These are phyloP conservation scores for Drosophila niveifrons DNA, from an alignment of 2,888 invertebrate species.

Conservation along the genomic window DNA sequence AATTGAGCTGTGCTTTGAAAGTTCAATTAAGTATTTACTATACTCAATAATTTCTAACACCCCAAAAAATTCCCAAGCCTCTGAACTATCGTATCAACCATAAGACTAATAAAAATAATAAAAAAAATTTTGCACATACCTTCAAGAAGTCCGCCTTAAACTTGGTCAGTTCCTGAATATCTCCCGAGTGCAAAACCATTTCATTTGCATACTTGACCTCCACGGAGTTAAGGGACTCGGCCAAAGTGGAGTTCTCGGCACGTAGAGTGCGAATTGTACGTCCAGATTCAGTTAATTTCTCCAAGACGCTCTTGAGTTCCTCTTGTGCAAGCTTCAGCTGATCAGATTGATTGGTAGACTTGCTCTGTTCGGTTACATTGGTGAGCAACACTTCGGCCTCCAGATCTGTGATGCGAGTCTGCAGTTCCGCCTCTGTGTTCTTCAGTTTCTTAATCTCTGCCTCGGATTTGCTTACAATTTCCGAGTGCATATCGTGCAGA, in stretches of 20 bases:
- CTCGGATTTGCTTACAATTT: conserved; percentile 88
- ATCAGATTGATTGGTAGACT: conserved; percentile 81
- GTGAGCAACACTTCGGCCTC: conserved; percentile 90
- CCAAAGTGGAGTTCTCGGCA: conserved; percentile 88
- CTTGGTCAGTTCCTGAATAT: conserved; percentile 89
- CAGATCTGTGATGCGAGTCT: conserved; percentile 88
- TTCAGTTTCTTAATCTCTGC: conserved; percentile 86
- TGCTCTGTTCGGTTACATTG: conserved; percentile 87
- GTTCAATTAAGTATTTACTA: too few relatives aligned
- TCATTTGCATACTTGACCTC: conserved; percentile 93
- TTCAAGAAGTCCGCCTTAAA: conserved; percentile 88
- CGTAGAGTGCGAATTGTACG: conserved; percentile 88
- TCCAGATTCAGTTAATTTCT: conserved; percentile 87
- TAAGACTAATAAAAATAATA: background rate
- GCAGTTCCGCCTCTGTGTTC: conserved; percentile 86
- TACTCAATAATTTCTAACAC: too few relatives aligned
- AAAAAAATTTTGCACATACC: conserved; percentile 81
- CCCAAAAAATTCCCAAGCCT: too few relatives aligned
- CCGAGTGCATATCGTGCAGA: conserved; percentile 87
- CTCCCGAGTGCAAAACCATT: conserved; percentile 91
- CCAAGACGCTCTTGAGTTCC: conserved; percentile 87
- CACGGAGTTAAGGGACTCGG: conserved; percentile 88
- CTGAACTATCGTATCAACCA: too few relatives aligned
- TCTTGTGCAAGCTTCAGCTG: conserved; percentile 88
- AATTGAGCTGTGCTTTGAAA: too few relatives aligned